Conservation (phyloP, 2,797 vertebrate species). For the Myiotriccus ornatus region DNA sequence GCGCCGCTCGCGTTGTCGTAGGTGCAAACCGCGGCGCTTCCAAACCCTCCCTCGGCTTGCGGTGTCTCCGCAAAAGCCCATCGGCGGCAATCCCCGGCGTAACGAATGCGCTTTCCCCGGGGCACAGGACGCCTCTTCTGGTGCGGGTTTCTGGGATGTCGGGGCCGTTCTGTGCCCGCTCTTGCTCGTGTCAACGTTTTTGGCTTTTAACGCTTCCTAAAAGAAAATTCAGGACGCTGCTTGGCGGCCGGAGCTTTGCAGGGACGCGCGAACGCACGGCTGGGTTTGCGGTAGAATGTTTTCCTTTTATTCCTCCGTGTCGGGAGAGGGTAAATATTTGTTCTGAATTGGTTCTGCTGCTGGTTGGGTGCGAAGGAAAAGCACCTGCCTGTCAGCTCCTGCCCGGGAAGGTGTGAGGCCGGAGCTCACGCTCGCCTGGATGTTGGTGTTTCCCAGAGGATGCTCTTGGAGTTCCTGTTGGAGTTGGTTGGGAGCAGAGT, state of each 20-base stretch:
- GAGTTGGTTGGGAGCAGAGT: not conserved
- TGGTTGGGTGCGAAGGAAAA: not conserved
- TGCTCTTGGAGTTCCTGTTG: not conserved
- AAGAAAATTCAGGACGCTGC: not conserved
- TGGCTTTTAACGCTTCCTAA: not conserved
- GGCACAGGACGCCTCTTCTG: not conserved
- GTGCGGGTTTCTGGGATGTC: not conserved
- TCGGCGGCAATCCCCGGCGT: not conserved
- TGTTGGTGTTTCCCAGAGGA: not conserved
- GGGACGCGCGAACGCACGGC: rapidly evolving
- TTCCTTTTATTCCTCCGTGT: not conserved
- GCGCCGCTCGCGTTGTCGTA: not conserved
- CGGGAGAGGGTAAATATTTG: slow-evolving; percentile 7
- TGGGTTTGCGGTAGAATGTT: not conserved
- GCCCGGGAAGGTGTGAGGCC: not conserved
- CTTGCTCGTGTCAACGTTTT: not conserved
- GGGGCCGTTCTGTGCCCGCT: not conserved
- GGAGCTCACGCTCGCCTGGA: not conserved
- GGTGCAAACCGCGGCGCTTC: not conserved
- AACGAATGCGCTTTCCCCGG: not conserved
- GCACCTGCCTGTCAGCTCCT: not conserved
- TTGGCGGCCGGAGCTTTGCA: not conserved
- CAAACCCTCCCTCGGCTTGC: not conserved
- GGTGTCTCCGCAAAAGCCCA: slow-evolving; percentile 23
- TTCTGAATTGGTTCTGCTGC: not conserved